Percentiles rank a stretch among this genome's conserved stretches.
Evolutionary conservation across 2,888 invertebrate species (phyloP).

Genomic region (Sympetrum striolatum): DNA sequence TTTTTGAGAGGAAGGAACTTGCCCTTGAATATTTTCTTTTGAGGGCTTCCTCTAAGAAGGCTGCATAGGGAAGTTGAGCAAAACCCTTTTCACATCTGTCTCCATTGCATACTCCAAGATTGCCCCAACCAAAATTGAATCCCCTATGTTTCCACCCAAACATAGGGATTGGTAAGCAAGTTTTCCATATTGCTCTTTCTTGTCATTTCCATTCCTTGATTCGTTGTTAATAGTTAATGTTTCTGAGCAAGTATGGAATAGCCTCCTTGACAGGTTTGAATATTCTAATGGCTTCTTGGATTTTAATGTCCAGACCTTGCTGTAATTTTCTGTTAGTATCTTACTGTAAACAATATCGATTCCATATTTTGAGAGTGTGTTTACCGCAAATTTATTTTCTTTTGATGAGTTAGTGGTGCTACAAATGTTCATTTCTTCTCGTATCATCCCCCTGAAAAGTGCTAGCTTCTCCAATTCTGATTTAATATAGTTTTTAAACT

Average conservation of each 20-base stretch:
- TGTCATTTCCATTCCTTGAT: constrained; percentile 64
- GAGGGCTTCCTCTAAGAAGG: constrained; percentile 67
- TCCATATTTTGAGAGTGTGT: too few species aligned
- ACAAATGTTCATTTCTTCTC: too few species aligned
- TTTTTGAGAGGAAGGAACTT: neutral
- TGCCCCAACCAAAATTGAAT: constrained; percentile 65
- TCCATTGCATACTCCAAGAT: constrained; percentile 68
- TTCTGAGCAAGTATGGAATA: too few species aligned
- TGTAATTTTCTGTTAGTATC: neutral
- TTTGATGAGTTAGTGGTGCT: too few species aligned
- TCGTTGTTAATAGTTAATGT: constrained; percentile 54
- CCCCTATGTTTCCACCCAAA: constrained; percentile 64
- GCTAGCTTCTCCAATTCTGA: neutral
- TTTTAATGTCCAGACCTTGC: neutral
- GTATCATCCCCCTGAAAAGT: too few species aligned
- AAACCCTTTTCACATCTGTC: constrained; percentile 65
- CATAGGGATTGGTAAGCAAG: constrained; percentile 64
- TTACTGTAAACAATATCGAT: too few species aligned
- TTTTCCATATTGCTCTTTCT: constrained; percentile 58
- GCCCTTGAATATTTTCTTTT: constrained; percentile 57
- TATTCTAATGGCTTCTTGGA: neutral
- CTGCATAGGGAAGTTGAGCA: constrained; percentile 71
- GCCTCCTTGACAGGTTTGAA: neutral
- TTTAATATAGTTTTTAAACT: neutral
- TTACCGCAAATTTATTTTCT: too few species aligned